Percentiles rank a stretch among this genome's conserved stretches.
Evolutionary conservation across 2,797 vertebrate species (phyloP).

Genomic region (Leptatherina wallacei): DNA sequence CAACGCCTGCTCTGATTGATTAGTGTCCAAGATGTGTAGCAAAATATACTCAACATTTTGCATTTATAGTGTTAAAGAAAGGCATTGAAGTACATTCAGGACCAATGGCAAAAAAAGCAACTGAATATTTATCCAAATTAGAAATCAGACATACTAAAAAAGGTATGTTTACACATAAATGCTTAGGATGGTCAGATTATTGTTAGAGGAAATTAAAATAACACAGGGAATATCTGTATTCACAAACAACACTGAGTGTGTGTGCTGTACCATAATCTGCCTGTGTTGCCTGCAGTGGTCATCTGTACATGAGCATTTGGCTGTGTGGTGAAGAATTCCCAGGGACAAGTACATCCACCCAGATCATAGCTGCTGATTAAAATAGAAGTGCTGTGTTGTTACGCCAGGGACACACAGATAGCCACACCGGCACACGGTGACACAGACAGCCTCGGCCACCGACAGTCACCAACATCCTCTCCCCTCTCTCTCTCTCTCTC

Average conservation of each 20-base stretch:
- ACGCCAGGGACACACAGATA: conserved; percentile 55
- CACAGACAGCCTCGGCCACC: conserved; percentile 57
- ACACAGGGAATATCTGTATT: conserved; percentile 36
- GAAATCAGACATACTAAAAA: not conserved
- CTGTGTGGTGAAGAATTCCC: conserved; percentile 71
- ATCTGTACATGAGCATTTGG: conserved; percentile 59
- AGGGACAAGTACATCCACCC: conserved; percentile 74
- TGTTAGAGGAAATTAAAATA: conserved; percentile 15
- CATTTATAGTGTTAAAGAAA: not conserved
- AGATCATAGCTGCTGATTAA: conserved; percentile 74
- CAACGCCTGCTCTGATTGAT: conserved; percentile 27
- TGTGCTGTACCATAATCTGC: conserved; percentile 28
- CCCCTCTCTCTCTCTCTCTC: conserved; percentile 5
- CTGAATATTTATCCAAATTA: not conserved
- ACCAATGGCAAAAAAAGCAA: not conserved
- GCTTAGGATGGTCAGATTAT: conserved; percentile 1
- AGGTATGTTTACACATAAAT: not conserved
- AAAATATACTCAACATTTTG: not conserved
- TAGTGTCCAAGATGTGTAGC: not conserved
- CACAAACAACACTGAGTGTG: conserved; percentile 19
- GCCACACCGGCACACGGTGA: conserved; percentile 53
- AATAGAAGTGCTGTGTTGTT: conserved; percentile 78
- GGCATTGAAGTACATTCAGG: not conserved
- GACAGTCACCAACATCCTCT: conserved; percentile 70
- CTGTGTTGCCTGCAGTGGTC: conserved; percentile 62